Percentiles rank a stretch among this genome's conserved stretches.
These are phyloP conservation scores for Molothrus ater DNA, from an alignment of 2,797 vertebrate species.

Conservation along the genomic window DNA sequence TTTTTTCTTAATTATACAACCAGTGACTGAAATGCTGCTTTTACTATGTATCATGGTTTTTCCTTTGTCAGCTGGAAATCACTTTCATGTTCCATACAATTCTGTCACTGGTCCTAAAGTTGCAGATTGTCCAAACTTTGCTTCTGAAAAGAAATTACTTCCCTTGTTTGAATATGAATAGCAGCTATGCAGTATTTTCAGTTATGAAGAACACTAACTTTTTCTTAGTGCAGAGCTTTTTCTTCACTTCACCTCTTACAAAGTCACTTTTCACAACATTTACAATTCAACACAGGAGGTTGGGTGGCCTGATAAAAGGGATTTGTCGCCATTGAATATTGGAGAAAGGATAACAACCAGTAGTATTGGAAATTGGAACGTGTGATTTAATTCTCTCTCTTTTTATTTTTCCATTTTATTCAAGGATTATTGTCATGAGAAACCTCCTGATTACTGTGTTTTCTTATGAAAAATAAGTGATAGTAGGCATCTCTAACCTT, in stretches of 20 bases:
- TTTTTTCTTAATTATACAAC: neutral
- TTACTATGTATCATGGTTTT: neutral
- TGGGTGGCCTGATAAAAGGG: neutral
- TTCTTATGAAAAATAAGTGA: slow-evolving; percentile 15
- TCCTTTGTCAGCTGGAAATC: neutral
- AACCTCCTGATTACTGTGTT: neutral
- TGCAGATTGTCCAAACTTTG: neutral
- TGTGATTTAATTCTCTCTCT: neutral
- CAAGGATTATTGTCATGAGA: neutral
- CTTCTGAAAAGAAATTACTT: neutral
- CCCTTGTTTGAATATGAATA: neutral
- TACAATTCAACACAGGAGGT: neutral
- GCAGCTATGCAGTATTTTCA: neutral
- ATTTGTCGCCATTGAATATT: neutral
- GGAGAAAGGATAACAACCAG: neutral
- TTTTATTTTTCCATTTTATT: neutral
- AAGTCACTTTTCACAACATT: neutral
- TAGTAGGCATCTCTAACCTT: neutral
- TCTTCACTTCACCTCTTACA: neutral
- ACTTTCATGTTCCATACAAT: neutral
- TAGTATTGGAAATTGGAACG: neutral
- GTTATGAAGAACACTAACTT: neutral
- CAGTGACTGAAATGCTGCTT: neutral
- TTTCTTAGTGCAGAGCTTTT: neutral
- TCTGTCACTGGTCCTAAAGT: neutral